Percentiles rank a stretch among this genome's conserved stretches.
Conservation (phyloP, 1,140 invertebrate species). For the Teleopsis dalmanni region DNA sequence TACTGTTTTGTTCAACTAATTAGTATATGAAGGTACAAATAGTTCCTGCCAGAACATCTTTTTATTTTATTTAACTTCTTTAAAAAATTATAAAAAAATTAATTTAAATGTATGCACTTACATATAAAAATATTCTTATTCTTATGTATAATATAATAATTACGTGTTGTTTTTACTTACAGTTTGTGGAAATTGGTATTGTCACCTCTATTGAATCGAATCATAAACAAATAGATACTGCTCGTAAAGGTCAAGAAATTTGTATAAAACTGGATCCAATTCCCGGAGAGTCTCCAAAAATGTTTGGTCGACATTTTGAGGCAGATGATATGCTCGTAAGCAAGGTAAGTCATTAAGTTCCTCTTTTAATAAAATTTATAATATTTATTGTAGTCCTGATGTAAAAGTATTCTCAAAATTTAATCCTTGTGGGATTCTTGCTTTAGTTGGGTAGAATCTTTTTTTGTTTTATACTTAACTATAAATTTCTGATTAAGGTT, state of each 20-base stretch:
- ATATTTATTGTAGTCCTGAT: neutral
- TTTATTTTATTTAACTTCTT: neutral
- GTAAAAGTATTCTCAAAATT: neutral
- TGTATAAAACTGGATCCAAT: slow-evolving; percentile 97
- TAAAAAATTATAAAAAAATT: neutral
- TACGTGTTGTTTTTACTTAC: slow-evolving; percentile 44
- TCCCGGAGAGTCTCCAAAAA: slow-evolving; percentile 93
- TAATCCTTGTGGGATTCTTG: neutral
- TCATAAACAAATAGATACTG: slow-evolving; percentile 83
- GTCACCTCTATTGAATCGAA: slow-evolving; percentile 91
- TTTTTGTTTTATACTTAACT: too few relatives aligned
- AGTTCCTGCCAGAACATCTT: too few relatives aligned
- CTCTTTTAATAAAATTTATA: slow-evolving; percentile 6
- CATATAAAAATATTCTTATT: too few relatives aligned
- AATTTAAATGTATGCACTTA: slow-evolving; percentile 1
- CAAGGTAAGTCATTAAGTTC: slow-evolving; percentile 62
- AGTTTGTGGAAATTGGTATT: slow-evolving; percentile 92
- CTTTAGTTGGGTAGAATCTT: too few relatives aligned
- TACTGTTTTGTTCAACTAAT: too few relatives aligned
- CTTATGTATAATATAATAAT: too few relatives aligned
- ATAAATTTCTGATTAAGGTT: too few relatives aligned
- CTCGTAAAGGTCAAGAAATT: slow-evolving; percentile 94
- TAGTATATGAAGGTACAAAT: too few relatives aligned
- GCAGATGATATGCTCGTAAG: slow-evolving; percentile 90
- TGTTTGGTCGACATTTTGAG: slow-evolving; percentile 97